These are phyloP conservation scores for Rapana venosa DNA, from an alignment of 2,888 invertebrate genomes.

Conservation along the genomic window DNA sequence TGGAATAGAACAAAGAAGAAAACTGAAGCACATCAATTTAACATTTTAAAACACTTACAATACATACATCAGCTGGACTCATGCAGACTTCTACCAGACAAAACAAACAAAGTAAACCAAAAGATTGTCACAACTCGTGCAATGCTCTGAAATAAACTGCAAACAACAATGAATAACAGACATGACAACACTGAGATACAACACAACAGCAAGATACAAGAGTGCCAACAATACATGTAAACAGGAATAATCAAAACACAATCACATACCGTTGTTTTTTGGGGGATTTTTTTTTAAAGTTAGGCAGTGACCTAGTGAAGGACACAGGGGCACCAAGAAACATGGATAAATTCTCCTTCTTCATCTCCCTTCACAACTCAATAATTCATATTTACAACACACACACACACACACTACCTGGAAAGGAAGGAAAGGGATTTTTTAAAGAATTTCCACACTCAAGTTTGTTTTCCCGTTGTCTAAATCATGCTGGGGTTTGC, in stretches of 20 bases:
- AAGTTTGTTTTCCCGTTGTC: too few species aligned
- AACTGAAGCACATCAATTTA: too few species aligned
- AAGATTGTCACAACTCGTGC: neutral
- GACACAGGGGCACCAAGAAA: neutral
- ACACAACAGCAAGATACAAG: neutral
- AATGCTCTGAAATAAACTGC: neutral
- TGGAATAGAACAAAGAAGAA: neutral
- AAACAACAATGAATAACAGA: neutral
- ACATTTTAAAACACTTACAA: neutral
- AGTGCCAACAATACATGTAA: neutral
- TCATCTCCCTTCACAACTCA: neutral
- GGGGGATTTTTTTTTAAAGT: too few species aligned
- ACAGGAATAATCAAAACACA: neutral
- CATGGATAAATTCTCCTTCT: too few species aligned
- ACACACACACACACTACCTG: too few species aligned
- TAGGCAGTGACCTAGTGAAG: constrained; percentile 5
- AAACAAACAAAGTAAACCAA: neutral
- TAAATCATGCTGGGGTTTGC: too few species aligned
- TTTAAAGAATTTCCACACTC: too few species aligned
- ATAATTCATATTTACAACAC: too few species aligned
- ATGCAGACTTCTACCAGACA: neutral
- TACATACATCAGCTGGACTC: neutral
- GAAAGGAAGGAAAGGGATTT: too few species aligned
- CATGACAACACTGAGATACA: neutral
- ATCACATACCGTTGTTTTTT: neutral